Percentiles rank a stretch among this genome's conserved stretches.
Conservation (phyloP, 2,888 invertebrate genomes). For the Chrysina gloriosa region DNA sequence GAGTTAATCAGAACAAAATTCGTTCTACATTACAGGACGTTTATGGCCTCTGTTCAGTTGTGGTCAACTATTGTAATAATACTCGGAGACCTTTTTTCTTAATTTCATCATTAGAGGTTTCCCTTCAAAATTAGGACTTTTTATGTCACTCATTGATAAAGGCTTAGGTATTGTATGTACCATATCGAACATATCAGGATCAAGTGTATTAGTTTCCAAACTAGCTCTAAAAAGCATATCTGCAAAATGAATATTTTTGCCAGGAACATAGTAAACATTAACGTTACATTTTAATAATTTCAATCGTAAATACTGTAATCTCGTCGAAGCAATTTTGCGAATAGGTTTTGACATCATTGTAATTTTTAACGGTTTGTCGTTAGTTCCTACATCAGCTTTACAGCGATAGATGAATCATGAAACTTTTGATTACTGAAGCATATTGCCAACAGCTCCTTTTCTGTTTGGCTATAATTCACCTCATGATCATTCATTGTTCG, state of each 20-base stretch:
- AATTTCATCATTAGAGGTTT: neutral
- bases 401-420: too few relatives aligned
- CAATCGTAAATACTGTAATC: neutral
- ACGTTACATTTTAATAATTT: neutral
- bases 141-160: neutral
- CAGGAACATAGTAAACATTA: neutral
- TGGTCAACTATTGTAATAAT: constrained; percentile 3
- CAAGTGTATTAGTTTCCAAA: too few relatives aligned
- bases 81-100: neutral
- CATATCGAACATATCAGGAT: neutral
- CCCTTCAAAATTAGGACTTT: neutral
- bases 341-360: neutral
- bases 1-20: too few relatives aligned
- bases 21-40: too few relatives aligned
- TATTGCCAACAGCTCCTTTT: too few relatives aligned
- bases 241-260: neutral
- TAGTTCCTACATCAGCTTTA: too few relatives aligned
- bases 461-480: neutral
- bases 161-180: neutral
- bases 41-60: too few relatives aligned
- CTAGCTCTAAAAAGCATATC: neutral
- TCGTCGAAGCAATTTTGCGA: neutral
- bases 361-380: neutral
- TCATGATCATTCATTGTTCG: neutral
- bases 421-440: neutral